Percentiles rank a stretch among this genome's conserved stretches.
Conservation (phyloP, 2,888 invertebrate genomes). For the Acanthosepion lycidas region DNA sequence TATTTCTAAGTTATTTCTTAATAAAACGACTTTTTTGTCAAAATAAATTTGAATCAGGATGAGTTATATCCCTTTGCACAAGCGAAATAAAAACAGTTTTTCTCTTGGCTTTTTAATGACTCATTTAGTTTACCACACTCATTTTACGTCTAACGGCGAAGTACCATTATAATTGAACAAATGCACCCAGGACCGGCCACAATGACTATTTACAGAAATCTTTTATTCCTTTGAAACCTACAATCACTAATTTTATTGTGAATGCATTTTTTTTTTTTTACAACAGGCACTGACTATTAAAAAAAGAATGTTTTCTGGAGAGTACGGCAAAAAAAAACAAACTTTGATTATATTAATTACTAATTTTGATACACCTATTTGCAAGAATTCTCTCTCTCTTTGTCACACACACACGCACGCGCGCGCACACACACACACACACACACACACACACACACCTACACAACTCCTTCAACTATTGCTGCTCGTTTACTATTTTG, state of each 20-base stretch:
- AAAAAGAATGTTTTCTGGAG: neutral
- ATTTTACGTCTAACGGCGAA: neutral
- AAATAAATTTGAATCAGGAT: neutral
- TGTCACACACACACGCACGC: too few species aligned
- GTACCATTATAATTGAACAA: neutral
- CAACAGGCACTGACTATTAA: neutral
- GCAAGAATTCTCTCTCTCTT: too few species aligned
- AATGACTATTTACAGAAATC: neutral
- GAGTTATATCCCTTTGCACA: neutral
- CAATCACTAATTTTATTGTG: neutral
- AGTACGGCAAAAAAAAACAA: too few species aligned
- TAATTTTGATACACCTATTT: too few species aligned
- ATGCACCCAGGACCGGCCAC: neutral
- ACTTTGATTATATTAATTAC: too few species aligned
- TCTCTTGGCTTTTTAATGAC: neutral
- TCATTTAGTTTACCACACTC: neutral
- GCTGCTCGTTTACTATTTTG: too few species aligned
- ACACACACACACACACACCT: too few species aligned
- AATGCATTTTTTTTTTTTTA: neutral
- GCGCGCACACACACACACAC: too few species aligned
- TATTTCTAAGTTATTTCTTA: too few species aligned
- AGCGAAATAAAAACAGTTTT: neutral
- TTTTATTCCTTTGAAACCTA: neutral
- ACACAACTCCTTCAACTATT: too few species aligned
- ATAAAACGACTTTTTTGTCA: too few species aligned